These are phyloP conservation scores for Pantelozetes paolii DNA, from an alignment of 2,888 invertebrate genomes.

Conservation along the genomic window DNA sequence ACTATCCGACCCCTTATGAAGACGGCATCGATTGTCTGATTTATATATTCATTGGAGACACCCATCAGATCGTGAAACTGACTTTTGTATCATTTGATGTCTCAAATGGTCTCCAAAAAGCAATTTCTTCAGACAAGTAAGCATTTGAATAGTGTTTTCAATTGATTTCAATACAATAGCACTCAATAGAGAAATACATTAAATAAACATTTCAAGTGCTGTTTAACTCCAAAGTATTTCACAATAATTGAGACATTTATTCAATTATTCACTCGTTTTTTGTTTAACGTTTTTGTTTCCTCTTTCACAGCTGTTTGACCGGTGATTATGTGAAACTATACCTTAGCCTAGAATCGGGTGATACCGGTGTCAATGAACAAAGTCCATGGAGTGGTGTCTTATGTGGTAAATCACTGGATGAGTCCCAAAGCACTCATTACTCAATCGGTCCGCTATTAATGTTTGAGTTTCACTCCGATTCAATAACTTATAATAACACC, in stretches of 20 bases:
- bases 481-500: constrained; percentile 56
- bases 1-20: constrained; percentile 72
- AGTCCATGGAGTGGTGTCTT: constrained; percentile 69
- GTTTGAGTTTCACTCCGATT: constrained; percentile 66
- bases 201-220: not conserved
- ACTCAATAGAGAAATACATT: not conserved
- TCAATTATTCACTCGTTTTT: constrained; percentile 6
- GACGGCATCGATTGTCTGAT: constrained; percentile 71
- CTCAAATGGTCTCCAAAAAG: constrained; percentile 51
- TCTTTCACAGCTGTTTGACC: constrained; percentile 61
- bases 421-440: constrained; percentile 66
- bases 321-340: constrained; percentile 74
- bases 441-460: constrained; percentile 70
- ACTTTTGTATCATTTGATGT: constrained; percentile 74
- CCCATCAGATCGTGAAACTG: constrained; percentile 75
- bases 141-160: constrained; percentile 28
- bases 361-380: constrained; percentile 66
- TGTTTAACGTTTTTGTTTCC: not conserved
- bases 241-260: not conserved
- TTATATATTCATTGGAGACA: constrained; percentile 73
- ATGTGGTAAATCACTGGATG: constrained; percentile 60
- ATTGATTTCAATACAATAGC: not conserved
- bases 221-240: not conserved
- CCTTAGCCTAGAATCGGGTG: constrained; percentile 61
- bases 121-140: constrained; percentile 6